These are phyloP conservation scores for Dufourea novaeangliae DNA, from an alignment of 1,140 invertebrate genomes.

Conservation along the genomic window DNA sequence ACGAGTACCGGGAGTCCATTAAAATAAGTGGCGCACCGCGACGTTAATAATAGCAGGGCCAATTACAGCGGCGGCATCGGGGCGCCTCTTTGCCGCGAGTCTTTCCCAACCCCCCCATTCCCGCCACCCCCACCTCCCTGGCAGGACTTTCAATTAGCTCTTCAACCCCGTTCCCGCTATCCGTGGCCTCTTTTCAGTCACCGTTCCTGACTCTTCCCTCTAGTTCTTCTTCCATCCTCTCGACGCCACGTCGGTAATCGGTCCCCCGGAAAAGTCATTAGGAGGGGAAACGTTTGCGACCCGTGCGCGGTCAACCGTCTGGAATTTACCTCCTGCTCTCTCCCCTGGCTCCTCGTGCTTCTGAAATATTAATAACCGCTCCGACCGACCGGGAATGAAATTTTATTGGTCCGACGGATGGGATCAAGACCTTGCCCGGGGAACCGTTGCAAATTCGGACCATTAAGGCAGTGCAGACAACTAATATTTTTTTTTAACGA, in stretches of 20 bases:
- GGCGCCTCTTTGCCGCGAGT: slow-evolving; percentile 41
- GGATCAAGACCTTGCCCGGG: neutral
- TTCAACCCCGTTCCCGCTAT: neutral
- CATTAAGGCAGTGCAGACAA: neutral
- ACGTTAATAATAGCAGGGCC: slow-evolving; percentile 53
- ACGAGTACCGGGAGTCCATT: slow-evolving; percentile 28
- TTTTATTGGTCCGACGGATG: neutral
- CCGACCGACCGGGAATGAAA: slow-evolving; percentile 2
- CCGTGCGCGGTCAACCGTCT: slow-evolving; percentile 29
- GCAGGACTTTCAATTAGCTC: slow-evolving; percentile 63
- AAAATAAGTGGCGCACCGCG: slow-evolving; percentile 54
- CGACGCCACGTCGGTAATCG: slow-evolving; percentile 42
- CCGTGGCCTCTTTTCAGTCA: slow-evolving; percentile 32
- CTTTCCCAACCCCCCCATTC: slow-evolving; percentile 32
- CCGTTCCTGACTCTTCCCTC: slow-evolving; percentile 36
- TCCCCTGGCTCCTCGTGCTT: neutral
- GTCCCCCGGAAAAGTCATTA: slow-evolving; percentile 48
- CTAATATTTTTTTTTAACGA: neutral
- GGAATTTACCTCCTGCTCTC: slow-evolving; percentile 1
- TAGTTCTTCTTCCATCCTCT: slow-evolving; percentile 40
- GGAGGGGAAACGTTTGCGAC: slow-evolving; percentile 1
- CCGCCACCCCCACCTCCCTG: no score
- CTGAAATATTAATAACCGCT: slow-evolving; percentile 46
- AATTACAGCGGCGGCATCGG: slow-evolving; percentile 55
- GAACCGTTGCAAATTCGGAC: slow-evolving; percentile 4